Conservation (phyloP, 2,888 invertebrate genomes). For the Tachina fera region DNA sequence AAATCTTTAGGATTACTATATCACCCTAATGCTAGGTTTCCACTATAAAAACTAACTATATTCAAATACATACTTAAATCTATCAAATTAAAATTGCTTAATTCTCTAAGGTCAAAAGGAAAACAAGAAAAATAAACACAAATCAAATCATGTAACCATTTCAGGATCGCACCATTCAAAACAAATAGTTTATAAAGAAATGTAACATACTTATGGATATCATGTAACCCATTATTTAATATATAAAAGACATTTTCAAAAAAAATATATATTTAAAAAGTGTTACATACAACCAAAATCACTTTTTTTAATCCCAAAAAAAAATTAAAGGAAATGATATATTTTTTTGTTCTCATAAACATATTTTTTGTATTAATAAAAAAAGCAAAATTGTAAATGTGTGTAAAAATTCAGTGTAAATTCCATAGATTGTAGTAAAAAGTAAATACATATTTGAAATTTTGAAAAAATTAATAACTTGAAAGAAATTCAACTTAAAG, state of each 20-base stretch:
- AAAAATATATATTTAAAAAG: constrained; percentile 16
- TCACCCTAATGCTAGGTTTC: too few species aligned
- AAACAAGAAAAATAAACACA: constrained; percentile 32
- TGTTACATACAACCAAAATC: constrained; percentile 13
- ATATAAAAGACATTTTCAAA: constrained; percentile 15
- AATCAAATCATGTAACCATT: constrained; percentile 58
- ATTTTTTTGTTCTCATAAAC: constrained; percentile 63
- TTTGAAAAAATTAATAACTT: constrained; percentile 9
- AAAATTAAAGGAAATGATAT: constrained; percentile 27
- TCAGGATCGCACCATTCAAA: constrained; percentile 62
- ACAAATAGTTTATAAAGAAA: constrained; percentile 36
- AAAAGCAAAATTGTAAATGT: constrained; percentile 58
- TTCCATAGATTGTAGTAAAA: constrained; percentile 42
- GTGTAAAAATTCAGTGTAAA: constrained; percentile 64
- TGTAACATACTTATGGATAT: constrained; percentile 45
- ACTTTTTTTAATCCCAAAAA: constrained; percentile 12
- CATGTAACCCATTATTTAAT: constrained; percentile 21
- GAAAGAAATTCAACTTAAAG: constrained; percentile 29
- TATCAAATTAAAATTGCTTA: constrained; percentile 1
- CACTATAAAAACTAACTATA: too few species aligned
- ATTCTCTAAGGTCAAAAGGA: neutral
- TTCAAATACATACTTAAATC: neutral
- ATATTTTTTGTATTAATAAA: too few species aligned
- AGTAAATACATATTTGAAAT: constrained; percentile 14
- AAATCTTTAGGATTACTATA: too few species aligned